Percentiles rank a stretch among this genome's conserved stretches.
These are phyloP conservation scores for Xenus cinereus DNA, from an alignment of 2,113 vertebrate genomes.

Conservation along the genomic window DNA sequence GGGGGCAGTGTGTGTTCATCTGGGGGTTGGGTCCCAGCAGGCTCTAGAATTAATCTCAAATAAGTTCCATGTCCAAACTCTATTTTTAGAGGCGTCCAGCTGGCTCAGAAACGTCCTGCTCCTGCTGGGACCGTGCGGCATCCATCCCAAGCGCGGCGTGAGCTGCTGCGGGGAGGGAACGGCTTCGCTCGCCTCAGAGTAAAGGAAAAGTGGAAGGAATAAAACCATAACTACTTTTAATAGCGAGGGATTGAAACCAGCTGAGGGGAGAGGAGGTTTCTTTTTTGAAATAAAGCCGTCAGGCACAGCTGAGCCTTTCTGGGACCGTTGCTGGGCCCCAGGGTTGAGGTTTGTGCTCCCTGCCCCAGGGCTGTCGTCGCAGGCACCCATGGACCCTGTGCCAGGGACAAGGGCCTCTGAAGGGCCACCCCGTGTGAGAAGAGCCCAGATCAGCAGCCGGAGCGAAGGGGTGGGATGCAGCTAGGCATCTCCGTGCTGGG, in stretches of 20 bases:
- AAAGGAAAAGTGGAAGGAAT: background rate
- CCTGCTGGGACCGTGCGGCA: background rate
- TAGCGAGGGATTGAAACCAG: background rate
- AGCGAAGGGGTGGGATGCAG: background rate
- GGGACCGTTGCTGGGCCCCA: background rate
- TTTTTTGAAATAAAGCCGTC: background rate
- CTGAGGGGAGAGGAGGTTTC: background rate
- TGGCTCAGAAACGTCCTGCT: background rate
- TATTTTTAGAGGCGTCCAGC: conserved; percentile 6
- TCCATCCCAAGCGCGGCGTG: background rate
- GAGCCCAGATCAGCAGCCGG: background rate
- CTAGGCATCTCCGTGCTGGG: background rate
- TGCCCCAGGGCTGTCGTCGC: accelerated
- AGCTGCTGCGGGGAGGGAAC: background rate
- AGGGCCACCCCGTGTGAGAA: background rate
- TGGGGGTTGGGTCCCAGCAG: background rate
- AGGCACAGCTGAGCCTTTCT: background rate
- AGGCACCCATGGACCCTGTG: background rate
- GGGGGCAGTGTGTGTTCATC: background rate
- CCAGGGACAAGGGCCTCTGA: background rate
- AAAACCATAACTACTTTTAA: background rate
- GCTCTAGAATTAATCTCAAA: background rate
- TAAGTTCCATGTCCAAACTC: background rate
- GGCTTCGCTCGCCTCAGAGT: accelerated
- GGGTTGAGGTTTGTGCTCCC: background rate